Conservation (phyloP, 2,797 vertebrate species). For the Gambusia yucatana region DNA sequence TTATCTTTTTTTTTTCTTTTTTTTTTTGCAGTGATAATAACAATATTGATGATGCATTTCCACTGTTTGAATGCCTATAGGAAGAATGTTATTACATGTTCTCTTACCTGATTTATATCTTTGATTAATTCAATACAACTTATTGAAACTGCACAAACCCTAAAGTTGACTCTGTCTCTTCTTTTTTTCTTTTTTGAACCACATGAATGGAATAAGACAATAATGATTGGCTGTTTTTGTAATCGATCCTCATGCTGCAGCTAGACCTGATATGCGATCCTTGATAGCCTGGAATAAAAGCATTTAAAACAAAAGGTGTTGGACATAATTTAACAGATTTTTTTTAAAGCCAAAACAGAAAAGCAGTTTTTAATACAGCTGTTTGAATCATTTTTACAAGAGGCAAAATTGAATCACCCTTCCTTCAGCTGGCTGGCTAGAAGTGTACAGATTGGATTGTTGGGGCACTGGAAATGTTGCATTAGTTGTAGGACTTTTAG, state of each 20-base stretch:
- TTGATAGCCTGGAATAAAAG: not conserved
- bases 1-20: conserved; percentile 32
- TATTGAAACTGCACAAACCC: not conserved
- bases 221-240: not conserved
- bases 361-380: not conserved
- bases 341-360: not conserved
- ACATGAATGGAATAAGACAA: not conserved
- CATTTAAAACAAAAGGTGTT: not conserved
- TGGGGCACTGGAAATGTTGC: not conserved
- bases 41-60: conserved; percentile 15
- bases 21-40: conserved; percentile 26
- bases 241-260: not conserved
- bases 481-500: not conserved
- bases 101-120: not conserved
- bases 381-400: not conserved
- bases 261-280: not conserved
- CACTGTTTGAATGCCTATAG: conserved; percentile 15
- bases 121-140: conserved; percentile 1
- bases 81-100: conserved; percentile 13
- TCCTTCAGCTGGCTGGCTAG: not conserved
- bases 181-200: not conserved
- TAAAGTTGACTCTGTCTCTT: too few relatives aligned
- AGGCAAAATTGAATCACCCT: not conserved
- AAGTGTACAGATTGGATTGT: not conserved
- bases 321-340: not conserved